Evolutionary conservation across 2,888 invertebrate species (phyloP), one percentile per base, ranked within the genome.

Genomic region (Syritta pipiens): DNA sequence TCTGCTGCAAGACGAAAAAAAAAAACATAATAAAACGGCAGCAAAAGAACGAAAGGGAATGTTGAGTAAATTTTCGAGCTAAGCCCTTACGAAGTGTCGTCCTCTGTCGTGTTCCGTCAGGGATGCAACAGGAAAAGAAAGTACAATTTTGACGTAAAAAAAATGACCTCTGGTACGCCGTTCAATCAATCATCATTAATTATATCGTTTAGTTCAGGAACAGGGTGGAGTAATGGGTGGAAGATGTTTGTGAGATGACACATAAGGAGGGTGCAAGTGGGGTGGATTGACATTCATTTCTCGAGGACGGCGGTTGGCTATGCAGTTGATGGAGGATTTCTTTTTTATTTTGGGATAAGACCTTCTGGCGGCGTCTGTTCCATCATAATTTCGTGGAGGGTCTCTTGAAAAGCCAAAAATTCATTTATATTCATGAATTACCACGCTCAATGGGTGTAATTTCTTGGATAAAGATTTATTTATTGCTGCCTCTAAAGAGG

Each of bases 151-250:
- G 32, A 57, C 55, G 32, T 37, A 62, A 76, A 63, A n/a, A n/a
- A 65, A 77, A 53, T 77, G 53, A 59, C 76, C 55, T 71, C 51
- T 24, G 53, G 44, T 46, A 51, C 65, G 53, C 63, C 76, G 57
- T 71, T 77, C 71, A 65, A 71, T 71, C 76, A 77, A 77, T 77
- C 76, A 77, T 71, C 57, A 71, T 77, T 77, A 77, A 71, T 77
- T 71, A 65, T 53, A 59, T 65, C 65, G 76, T 77, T 77, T 65
- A 53, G 37, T 71, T 59, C 26, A 32, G 48, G 35, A 42, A n/a
- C n/a, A 20, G n/a, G 30, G 37, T 12, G 26, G 55, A 55, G 48
- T 62, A 62, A 55, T 68, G 53, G 37, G 28, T 24, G 59, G 51
- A 46, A 53, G 60, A 75, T 60, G 60, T 55, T 53, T 37, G 37